Evolutionary conservation across 2,797 vertebrate genomes (phyloP), one percentile per base, ranked within the genome.

Genomic region (Sparidentex hasta): DNA sequence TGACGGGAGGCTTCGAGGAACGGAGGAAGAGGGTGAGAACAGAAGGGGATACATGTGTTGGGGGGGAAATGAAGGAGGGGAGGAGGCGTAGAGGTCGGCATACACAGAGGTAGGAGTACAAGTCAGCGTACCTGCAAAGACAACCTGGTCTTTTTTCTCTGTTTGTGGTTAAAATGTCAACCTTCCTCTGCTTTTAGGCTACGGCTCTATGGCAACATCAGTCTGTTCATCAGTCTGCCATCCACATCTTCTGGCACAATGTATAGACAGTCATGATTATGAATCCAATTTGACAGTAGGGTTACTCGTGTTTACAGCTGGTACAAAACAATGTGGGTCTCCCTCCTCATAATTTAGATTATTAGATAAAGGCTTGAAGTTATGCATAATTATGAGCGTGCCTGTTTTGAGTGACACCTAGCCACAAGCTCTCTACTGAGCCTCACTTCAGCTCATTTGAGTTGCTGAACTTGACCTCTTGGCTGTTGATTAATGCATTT

Each of bases 31-130:
- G 55, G 80, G 11, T 38, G 59, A 74, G 83, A 85, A 71, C 76
- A 85, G 68, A 84, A 74, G 68, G 83, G 79, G 73, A 84, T 71
- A 62, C 72, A 88, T 83, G 56, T 76, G 76, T 71, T 59, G 46
- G 46, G 47, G 41, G 68, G 56, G 59, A 65, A 27, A 54, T 64
- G 29, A 78, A 27, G 54, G 13, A 33, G 43, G 29, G 29, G 47
- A 71, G 17, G n/a, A 16, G 46, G 58, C 20, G 51, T n/a, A 25
- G 62, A 64, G 73, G 21, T 18, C n/a, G 56, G 75, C 57, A 58
- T 25, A 38, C 11, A 25, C 21, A 66, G 44, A 59, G 23, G 48
- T 55, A 57, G n/a, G 29, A 71, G 51, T 52, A 59, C 48, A 63
- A 61, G 29, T 66, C 54, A 6, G 48, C 38, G 21, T 72, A 13